A percentile compares a stretch with the other conserved stretches of the same genome.
Conservation (phyloP, 2,113 vertebrate genomes). For the Ploceus nigricollis region DNA sequence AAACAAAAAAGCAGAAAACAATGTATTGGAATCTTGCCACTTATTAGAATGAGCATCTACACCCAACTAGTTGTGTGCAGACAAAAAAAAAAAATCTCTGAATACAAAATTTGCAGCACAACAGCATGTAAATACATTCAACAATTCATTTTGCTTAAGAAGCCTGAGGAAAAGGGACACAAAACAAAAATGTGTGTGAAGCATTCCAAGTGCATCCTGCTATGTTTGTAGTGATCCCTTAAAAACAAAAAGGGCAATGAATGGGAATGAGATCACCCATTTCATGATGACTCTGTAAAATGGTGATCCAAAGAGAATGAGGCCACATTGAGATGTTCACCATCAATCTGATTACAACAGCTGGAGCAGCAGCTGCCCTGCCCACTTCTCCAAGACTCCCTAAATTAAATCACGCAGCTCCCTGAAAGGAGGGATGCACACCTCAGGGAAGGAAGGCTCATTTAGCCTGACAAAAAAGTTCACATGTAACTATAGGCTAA, state of each 20-base stretch:
- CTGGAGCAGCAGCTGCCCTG: neutral
- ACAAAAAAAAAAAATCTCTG: neutral
- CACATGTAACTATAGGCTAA: neutral
- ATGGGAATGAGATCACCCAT: neutral
- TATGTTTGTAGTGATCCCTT: neutral
- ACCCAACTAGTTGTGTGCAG: neutral
- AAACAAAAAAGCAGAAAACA: neutral
- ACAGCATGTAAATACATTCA: constrained; percentile 9
- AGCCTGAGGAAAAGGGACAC: constrained; percentile 7
- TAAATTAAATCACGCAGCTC: neutral
- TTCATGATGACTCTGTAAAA: neutral
- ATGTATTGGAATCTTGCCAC: constrained; percentile 21
- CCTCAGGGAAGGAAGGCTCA: neutral
- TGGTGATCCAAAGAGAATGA: neutral
- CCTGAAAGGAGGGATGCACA: neutral
- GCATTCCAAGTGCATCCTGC: neutral
- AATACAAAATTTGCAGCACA: neutral
- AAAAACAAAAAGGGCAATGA: neutral
- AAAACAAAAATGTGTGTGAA: neutral
- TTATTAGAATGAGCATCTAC: constrained; percentile 34
- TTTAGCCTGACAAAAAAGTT: neutral
- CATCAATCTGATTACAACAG: neutral
- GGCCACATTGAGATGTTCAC: neutral
- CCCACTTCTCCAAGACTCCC: neutral
- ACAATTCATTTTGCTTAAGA: neutral